phyloP scores from a whole-genome alignment of 1,140 invertebrate species.

The Aphelenchoides fujianensis region DNA sequence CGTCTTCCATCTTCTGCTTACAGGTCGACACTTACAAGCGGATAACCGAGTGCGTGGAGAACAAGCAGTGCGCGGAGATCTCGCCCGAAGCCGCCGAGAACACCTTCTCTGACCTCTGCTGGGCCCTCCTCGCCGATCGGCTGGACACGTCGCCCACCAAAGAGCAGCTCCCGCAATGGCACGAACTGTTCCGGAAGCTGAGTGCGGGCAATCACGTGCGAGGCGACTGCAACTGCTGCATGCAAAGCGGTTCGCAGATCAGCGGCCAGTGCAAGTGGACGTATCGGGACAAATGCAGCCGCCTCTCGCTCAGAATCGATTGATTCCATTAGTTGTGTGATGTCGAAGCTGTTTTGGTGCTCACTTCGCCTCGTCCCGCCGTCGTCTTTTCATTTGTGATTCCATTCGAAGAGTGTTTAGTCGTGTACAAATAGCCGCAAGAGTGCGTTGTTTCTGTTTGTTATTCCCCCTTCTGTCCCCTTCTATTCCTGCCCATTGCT shows the following conservation, averaged over 20 bases:
- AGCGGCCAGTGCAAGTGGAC: slow-evolving; percentile 27
- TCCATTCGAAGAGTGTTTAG: no score
- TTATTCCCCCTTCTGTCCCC: no score
- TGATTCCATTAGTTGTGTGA: background rate
- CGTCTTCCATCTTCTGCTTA: background rate
- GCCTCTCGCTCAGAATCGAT: slow-evolving; percentile 15
- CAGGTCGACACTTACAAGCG: slow-evolving; percentile 23
- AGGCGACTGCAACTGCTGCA: slow-evolving; percentile 25
- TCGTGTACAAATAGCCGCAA: no score
- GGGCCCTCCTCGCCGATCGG: slow-evolving; percentile 22
- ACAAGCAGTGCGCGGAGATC: background rate
- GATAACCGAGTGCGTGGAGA: slow-evolving; percentile 5
- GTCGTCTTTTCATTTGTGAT: no score
- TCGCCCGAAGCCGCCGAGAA: background rate
- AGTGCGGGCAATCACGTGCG: background rate
- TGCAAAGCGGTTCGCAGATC: slow-evolving; percentile 6
- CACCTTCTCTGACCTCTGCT: slow-evolving; percentile 24
- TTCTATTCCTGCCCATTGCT: no score
- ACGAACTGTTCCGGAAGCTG: slow-evolving; percentile 21
- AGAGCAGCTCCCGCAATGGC: slow-evolving; percentile 23
- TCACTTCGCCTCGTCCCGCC: no score
- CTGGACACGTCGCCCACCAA: slow-evolving; percentile 3
- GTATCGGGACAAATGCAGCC: slow-evolving; percentile 18
- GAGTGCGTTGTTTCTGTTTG: no score
- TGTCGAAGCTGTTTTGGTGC: background rate